Evolutionary conservation across 2,113 vertebrate species (phyloP).

Genomic region (Excalfactoria chinensis): DNA sequence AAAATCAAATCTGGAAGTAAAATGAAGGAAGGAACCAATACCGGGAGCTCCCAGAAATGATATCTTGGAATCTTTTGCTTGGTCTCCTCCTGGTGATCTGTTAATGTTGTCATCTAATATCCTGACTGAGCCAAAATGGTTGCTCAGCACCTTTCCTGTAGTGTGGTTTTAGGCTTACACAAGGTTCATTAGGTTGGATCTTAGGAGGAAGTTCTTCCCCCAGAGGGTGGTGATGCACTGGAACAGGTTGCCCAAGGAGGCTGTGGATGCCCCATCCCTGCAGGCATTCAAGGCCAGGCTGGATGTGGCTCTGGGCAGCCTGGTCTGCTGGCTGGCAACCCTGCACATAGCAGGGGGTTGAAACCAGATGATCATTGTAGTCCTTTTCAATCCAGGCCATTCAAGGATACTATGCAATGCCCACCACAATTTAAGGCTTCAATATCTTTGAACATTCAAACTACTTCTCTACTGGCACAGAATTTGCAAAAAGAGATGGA

Average conservation of each 20-base stretch:
- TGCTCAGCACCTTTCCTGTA: neutral
- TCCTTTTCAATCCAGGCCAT: no score
- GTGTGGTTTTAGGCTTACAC: neutral
- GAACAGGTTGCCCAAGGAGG: no score
- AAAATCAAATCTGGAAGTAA: neutral
- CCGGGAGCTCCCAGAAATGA: rapidly evolving
- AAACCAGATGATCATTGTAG: no score
- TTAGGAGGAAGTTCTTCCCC: no score
- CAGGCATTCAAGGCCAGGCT: no score
- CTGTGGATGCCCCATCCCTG: no score
- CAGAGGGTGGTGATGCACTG: no score
- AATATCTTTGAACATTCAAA: neutral
- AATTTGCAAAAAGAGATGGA: neutral
- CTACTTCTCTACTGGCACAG: neutral
- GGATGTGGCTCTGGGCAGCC: no score
- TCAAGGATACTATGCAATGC: no score
- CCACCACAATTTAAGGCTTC: neutral
- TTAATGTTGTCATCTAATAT: neutral
- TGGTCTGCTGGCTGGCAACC: no score
- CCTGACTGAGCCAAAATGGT: neutral
- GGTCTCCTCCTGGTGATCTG: neutral
- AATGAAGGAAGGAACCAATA: neutral
- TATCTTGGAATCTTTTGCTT: neutral
- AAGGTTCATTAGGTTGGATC: neutral
- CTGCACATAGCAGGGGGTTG: no score